Conservation (phyloP, 2,797 vertebrate species). For the Ctenopoma kingsleyae region DNA sequence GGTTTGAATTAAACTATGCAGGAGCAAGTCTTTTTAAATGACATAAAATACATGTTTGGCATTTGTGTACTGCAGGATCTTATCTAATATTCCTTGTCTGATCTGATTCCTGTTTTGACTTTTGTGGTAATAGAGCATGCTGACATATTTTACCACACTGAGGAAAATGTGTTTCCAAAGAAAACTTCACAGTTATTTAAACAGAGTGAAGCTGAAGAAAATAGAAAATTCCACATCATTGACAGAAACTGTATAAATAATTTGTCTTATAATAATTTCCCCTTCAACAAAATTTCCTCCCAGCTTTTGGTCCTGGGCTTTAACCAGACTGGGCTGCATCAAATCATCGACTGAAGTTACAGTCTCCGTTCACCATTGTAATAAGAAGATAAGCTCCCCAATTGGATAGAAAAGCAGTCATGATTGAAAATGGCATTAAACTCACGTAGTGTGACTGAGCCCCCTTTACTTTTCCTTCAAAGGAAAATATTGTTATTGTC, state of each 20-base stretch:
- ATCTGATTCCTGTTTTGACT: neutral
- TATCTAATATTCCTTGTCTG: neutral
- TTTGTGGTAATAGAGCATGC: neutral
- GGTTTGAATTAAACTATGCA: neutral
- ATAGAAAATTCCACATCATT: neutral
- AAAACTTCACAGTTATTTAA: neutral
- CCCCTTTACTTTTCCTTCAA: constrained; percentile 31
- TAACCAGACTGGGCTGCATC: neutral
- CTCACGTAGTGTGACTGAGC: constrained; percentile 40
- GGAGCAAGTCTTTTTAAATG: neutral
- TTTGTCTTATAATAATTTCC: constrained; percentile 1
- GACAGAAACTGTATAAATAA: neutral
- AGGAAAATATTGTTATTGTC: constrained; percentile 31
- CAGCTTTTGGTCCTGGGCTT: neutral
- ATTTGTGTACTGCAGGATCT: neutral
- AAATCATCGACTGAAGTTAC: constrained; percentile 4
- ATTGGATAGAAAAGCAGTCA: constrained; percentile 7
- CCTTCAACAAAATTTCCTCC: constrained; percentile 5
- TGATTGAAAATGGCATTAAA: constrained; percentile 55
- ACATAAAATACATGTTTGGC: neutral
- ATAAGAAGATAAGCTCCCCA: constrained; percentile 21
- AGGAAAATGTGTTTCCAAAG: neutral
- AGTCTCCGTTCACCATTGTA: constrained; percentile 11
- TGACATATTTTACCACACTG: neutral
- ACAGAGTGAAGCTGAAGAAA: neutral